Evolutionary conservation across 2,113 vertebrate species (phyloP), one percentile per base, ranked within the genome.

Genomic region (Proterorhinus semilunaris): DNA sequence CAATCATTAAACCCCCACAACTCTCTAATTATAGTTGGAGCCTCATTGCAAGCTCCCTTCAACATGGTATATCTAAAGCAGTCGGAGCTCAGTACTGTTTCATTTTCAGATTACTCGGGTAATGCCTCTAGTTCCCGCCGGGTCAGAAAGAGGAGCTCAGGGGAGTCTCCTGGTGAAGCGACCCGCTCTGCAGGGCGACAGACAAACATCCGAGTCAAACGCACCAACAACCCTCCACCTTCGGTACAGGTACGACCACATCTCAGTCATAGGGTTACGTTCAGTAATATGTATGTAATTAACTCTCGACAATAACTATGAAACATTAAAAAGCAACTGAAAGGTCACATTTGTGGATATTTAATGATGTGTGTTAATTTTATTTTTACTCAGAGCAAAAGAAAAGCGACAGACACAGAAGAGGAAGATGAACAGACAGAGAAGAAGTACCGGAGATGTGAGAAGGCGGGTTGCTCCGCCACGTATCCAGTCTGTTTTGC

Each of bases 391-490:
- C 79, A 99, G 98, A 93, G 92, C 42, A 98, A 97, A 89, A 95
- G 93, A 81, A 99, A 98, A 87, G 91, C 92, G 0, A 91, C 93
- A 21, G 92, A 96, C 58, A 83, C 91, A 0, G 97, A 97, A 52
- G 96, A 98, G 63, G 98, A 99, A 44, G 97, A 99, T 7, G 94
- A 96, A 15, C 92, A 91, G 0, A 92, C 92, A 0, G 98, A 99
- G 89, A 99, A 99, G 90, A 98, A 98, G 85, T 98, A 98, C 0
- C 94, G 98, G n/a, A 97, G 96, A 65, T 99, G 98, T 88, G 98
- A 99, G 82, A 99, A 99, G 90, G 95, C 96, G 0, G 98, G 97
- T 50, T 99, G 98, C 52, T 96, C 96, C 0, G 96, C 96, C 9
- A 88, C 94, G 0, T 98, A 96, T 74, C 97, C 98, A 0, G 96